Conservation (phyloP, 2,113 vertebrate species). For the Melanostigma gelatinosum region DNA sequence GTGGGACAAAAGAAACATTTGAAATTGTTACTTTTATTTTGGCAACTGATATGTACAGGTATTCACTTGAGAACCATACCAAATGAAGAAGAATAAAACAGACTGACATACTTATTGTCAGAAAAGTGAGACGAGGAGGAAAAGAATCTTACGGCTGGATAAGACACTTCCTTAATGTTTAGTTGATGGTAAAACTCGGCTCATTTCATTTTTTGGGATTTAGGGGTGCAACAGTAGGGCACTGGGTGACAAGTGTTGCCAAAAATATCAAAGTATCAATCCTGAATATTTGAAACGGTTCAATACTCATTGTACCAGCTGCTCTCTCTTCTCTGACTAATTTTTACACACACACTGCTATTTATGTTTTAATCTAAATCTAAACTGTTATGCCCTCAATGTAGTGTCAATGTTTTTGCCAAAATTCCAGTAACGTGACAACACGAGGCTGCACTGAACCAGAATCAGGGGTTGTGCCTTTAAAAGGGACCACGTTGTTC, state of each 20-base stretch:
- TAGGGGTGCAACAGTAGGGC: not conserved
- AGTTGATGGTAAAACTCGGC: not conserved
- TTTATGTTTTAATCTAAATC: no score
- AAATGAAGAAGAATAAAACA: not conserved
- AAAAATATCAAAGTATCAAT: not conserved
- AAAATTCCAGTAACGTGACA: no score
- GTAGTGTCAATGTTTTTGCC: no score
- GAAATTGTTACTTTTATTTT: slow-evolving; percentile 28
- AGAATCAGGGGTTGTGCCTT: not conserved
- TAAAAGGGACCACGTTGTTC: not conserved
- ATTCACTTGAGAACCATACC: not conserved
- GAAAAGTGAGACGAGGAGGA: not conserved
- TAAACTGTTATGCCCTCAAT: no score
- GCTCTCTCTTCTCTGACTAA: no score
- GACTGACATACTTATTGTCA: not conserved
- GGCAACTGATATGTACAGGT: not conserved
- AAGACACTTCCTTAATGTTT: not conserved
- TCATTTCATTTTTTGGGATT: not conserved
- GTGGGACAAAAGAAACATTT: slow-evolving; percentile 59
- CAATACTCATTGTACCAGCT: no score
- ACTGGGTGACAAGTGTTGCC: not conserved
- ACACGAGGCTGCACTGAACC: not conserved
- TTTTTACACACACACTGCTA: no score
- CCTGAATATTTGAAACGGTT: not conserved
- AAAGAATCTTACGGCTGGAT: not conserved